phyloP scores from a whole-genome alignment of 2,797 vertebrate genomes.

The Chiroxiphia lanceolata region DNA sequence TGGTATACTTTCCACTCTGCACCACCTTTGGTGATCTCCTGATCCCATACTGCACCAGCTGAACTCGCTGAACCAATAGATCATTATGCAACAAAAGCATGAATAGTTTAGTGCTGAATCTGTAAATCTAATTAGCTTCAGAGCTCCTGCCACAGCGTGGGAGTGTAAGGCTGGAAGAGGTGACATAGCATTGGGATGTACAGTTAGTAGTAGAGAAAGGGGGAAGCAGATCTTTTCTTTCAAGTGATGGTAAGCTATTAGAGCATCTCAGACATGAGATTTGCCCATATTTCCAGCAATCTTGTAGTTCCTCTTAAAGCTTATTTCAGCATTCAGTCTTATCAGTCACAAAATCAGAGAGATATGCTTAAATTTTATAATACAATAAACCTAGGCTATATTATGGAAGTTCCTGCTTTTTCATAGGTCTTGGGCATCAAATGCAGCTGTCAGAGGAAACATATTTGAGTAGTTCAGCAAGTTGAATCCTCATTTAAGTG shows the following conservation, averaged over 20 bases:
- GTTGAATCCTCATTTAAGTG: background rate
- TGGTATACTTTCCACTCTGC: background rate
- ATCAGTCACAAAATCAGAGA: background rate
- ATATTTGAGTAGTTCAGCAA: background rate
- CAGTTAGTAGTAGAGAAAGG: background rate
- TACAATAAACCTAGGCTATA: background rate
- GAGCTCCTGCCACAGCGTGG: background rate
- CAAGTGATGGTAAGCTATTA: background rate
- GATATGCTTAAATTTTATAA: background rate
- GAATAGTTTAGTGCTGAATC: background rate
- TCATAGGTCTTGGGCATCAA: background rate
- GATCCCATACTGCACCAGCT: background rate
- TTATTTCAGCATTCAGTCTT: background rate
- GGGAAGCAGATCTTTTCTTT: background rate
- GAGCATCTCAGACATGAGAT: background rate
- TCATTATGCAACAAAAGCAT: background rate
- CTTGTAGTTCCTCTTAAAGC: background rate
- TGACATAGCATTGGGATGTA: background rate
- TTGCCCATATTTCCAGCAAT: background rate
- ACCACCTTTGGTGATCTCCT: background rate
- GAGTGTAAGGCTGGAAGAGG: background rate
- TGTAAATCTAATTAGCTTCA: background rate
- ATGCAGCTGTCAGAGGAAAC: background rate
- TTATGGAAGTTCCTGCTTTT: background rate
- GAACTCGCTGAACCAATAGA: background rate